Percentiles rank a stretch among this genome's conserved stretches.
Conservation (phyloP, 2,797 vertebrate species). For the Myripristis murdjan region DNA sequence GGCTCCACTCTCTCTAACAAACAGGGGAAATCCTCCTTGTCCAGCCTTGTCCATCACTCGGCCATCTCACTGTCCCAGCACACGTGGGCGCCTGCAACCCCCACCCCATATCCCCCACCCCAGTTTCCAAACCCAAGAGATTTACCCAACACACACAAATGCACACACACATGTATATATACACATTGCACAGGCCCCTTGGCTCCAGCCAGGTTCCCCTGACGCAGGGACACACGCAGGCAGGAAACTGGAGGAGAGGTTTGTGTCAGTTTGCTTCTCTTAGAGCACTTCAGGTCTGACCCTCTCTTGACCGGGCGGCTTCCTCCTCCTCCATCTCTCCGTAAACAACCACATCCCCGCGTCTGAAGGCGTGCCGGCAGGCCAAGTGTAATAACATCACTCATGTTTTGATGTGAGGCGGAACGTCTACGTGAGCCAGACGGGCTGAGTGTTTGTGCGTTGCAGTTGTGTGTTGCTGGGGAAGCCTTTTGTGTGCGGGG, state of each 20-base stretch:
- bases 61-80: constrained; percentile 71
- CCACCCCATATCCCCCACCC: constrained; percentile 39
- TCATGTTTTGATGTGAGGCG: constrained; percentile 82
- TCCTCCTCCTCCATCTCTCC: constrained; percentile 78
- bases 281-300: constrained; percentile 81
- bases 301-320: constrained; percentile 81
- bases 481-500: constrained; percentile 18
- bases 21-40: constrained; percentile 87
- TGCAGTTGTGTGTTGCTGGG: constrained; percentile 17
- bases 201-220: constrained; percentile 83
- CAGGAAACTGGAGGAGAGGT: constrained; percentile 86
- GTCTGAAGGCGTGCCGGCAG: constrained; percentile 73
- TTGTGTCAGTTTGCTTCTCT: constrained; percentile 84
- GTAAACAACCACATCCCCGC: constrained; percentile 84
- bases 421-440: constrained; percentile 57
- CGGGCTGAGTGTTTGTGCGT: constrained; percentile 40
- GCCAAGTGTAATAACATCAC: constrained; percentile 83
- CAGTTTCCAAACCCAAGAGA: constrained; percentile 53
- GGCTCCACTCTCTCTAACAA: constrained; percentile 77
- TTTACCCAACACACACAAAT: constrained; percentile 35
- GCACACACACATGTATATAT: constrained; percentile 32
- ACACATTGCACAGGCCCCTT: constrained; percentile 53
- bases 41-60: constrained; percentile 81
- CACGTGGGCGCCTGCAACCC: constrained; percentile 66
- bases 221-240: constrained; percentile 81